These are phyloP conservation scores for Mycteria americana DNA, from an alignment of 2,797 vertebrate genomes.

Conservation along the genomic window DNA sequence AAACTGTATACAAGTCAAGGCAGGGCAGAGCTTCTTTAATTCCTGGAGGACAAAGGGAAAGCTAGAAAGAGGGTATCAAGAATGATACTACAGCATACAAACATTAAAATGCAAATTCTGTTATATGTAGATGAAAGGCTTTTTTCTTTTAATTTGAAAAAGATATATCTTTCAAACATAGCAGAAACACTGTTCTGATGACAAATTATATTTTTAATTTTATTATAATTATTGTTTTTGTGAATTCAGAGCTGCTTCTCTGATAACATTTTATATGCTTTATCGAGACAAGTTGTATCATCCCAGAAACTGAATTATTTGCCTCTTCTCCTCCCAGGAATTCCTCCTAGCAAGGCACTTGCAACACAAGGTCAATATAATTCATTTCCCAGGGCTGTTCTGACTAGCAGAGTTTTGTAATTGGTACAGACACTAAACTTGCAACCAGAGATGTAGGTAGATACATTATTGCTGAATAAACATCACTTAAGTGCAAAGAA, in stretches of 20 bases:
- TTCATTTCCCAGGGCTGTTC: not conserved
- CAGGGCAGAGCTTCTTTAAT: not conserved
- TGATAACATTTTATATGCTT: not conserved
- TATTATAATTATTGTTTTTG: not conserved
- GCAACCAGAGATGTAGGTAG: not conserved
- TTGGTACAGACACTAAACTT: not conserved
- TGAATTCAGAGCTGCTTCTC: not conserved
- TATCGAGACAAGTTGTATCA: not conserved
- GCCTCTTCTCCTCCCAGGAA: not conserved
- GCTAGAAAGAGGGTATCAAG: not conserved
- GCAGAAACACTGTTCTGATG: not conserved
- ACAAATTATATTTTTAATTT: not conserved
- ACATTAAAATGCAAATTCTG: not conserved
- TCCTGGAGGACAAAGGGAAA: not conserved
- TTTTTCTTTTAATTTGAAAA: not conserved
- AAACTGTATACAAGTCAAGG: not conserved
- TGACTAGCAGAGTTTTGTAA: not conserved
- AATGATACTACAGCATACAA: not conserved
- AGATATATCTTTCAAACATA: not conserved
- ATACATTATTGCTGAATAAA: slow-evolving; percentile 38
- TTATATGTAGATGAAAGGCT: not conserved
- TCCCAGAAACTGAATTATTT: not conserved
- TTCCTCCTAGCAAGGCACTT: not conserved
- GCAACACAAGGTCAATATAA: not conserved
- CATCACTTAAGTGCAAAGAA: not conserved